Evolutionary conservation across 2,797 vertebrate genomes (phyloP).

Genomic region (Aeoliscus strigatus): DNA sequence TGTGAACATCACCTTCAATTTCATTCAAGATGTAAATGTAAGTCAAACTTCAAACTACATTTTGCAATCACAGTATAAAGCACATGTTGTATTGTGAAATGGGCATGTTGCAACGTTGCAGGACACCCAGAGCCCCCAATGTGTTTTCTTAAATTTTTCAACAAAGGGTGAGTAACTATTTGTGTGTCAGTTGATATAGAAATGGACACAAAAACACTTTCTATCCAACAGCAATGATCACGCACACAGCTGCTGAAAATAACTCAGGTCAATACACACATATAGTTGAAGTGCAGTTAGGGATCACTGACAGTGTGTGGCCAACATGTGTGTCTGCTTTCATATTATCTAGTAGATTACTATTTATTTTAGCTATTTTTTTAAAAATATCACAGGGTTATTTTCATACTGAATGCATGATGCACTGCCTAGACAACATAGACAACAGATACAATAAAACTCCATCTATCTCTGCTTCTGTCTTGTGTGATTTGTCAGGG

Average conservation of each 20-base stretch:
- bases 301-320: too few relatives aligned
- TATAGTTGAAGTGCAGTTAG: too few relatives aligned
- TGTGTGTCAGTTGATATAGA: too few relatives aligned
- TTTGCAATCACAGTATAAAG: background rate
- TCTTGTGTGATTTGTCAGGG: constrained; percentile 16
- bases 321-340: too few relatives aligned
- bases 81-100: background rate
- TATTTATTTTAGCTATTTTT: too few relatives aligned
- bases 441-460: too few relatives aligned
- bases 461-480: background rate
- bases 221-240: too few relatives aligned
- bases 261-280: too few relatives aligned
- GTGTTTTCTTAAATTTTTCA: constrained; percentile 35
- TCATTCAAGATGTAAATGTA: constrained; percentile 1
- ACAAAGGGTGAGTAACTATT: constrained; percentile 27
- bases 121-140: constrained; percentile 8
- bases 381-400: too few relatives aligned
- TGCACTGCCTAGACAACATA: fast-evolving
- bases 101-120: constrained; percentile 14
- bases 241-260: too few relatives aligned
- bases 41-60: background rate
- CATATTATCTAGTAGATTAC: too few relatives aligned
- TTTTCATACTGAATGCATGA: background rate
- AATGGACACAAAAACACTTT: background rate
- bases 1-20: constrained; percentile 43